Evolutionary conservation across 2,888 invertebrate species (phyloP).

Genomic region (Coenonympha glycerion): DNA sequence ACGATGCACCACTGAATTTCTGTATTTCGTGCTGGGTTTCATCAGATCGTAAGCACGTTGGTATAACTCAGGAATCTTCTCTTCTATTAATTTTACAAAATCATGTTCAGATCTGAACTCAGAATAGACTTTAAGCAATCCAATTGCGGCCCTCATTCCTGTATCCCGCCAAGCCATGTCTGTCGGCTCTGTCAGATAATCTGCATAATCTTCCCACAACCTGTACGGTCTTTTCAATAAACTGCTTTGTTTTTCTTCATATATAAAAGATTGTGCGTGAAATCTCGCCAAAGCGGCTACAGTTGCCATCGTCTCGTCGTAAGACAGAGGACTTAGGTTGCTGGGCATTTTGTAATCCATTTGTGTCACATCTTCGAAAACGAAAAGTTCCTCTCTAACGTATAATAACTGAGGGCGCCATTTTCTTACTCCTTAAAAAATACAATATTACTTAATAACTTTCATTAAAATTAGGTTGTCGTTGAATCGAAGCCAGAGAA

Average conservation of each 20-base stretch:
- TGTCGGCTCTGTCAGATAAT: constrained; percentile 47
- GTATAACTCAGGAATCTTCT: constrained; percentile 41
- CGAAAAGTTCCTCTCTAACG: constrained; percentile 50
- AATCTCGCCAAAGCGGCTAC: constrained; percentile 64
- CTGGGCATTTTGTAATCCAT: constrained; percentile 52
- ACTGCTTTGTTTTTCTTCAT: constrained; percentile 57
- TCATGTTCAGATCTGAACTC: constrained; percentile 41
- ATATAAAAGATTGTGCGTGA: constrained; percentile 67
- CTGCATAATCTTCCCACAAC: constrained; percentile 55
- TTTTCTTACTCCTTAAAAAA: constrained; percentile 39
- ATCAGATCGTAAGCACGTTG: constrained; percentile 44
- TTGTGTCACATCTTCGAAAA: constrained; percentile 58
- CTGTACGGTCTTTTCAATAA: constrained; percentile 48
- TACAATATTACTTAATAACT: background rate
- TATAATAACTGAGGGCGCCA: constrained; percentile 53
- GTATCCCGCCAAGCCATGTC: constrained; percentile 48
- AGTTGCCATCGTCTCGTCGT: constrained; percentile 56
- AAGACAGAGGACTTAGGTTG: constrained; percentile 42
- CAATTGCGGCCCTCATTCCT: constrained; percentile 54
- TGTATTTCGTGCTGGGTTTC: constrained; percentile 55
- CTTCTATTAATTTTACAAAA: constrained; percentile 39
- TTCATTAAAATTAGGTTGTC: no score
- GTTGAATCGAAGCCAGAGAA: no score
- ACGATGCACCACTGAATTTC: constrained; percentile 75
- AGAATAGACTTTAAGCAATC: constrained; percentile 53